phyloP scores from a whole-genome alignment of 2,797 vertebrate species.

The Cercopithecus hamlyni region DNA sequence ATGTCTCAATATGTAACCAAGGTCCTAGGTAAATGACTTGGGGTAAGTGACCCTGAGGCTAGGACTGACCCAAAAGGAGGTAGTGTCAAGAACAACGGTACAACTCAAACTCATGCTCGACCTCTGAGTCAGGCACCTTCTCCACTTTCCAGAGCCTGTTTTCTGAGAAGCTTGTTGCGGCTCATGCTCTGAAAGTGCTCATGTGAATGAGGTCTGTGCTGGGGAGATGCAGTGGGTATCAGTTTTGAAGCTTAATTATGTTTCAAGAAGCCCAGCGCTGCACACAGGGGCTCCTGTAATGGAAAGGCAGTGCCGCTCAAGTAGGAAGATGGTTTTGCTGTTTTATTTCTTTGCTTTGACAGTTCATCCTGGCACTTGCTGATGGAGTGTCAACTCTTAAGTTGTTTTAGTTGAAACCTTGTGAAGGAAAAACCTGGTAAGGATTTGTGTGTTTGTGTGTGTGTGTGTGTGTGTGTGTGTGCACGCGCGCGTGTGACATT shows the following conservation, averaged over 20 bases:
- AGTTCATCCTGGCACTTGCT: background rate
- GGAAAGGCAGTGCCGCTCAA: background rate
- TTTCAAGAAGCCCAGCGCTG: background rate
- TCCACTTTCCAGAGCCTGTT: background rate
- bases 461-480: background rate
- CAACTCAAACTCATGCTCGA: background rate
- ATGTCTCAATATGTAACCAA: background rate
- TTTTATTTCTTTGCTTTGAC: background rate
- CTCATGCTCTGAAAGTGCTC: background rate
- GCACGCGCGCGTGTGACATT: background rate
- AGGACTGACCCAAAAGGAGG: background rate
- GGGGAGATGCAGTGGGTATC: rapidly evolving
- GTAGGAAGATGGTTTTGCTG: background rate
- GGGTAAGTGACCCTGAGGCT: background rate
- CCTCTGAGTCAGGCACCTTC: background rate
- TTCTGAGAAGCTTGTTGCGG: background rate
- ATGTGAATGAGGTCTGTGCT: background rate
- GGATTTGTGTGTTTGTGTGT: background rate
- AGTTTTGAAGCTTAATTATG: no score
- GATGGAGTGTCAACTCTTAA: background rate
- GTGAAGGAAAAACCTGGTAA: background rate
- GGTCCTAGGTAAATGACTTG: background rate
- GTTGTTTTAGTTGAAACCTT: background rate
- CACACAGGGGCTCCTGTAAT: rapidly evolving
- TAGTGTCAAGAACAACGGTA: background rate